phyloP scores from a whole-genome alignment of 2,113 vertebrate genomes.

The Ochotona curzoniae region DNA sequence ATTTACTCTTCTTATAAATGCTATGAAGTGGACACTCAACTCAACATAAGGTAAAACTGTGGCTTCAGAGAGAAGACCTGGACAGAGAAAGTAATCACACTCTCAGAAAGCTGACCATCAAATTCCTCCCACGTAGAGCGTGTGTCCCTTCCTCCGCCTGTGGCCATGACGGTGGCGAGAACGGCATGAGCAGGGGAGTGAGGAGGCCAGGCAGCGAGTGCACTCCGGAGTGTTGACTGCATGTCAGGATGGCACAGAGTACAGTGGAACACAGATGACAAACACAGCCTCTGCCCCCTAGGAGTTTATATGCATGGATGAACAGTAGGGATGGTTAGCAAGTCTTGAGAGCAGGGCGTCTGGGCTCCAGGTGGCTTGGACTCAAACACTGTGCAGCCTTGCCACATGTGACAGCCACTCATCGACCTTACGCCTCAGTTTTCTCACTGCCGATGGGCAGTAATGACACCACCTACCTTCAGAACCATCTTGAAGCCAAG shows the following conservation, averaged over 20 bases:
- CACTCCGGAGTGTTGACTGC: neutral
- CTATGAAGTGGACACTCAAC: neutral
- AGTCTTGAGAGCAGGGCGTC: neutral
- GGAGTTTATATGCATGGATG: rapidly evolving
- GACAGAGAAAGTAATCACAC: neutral
- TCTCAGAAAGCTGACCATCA: neutral
- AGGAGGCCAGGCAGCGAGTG: rapidly evolving
- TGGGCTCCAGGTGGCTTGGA: neutral
- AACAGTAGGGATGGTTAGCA: neutral
- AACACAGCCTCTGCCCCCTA: rapidly evolving
- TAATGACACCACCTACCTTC: neutral
- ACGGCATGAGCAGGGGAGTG: no score
- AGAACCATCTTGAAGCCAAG: neutral
- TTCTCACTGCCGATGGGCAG: neutral
- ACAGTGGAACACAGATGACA: neutral
- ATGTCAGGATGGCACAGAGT: neutral
- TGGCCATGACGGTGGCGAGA: neutral
- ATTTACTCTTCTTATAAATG: neutral
- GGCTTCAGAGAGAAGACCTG: neutral
- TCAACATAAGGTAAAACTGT: neutral
- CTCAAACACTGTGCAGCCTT: neutral
- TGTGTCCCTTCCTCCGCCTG: neutral
- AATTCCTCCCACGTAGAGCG: rapidly evolving
- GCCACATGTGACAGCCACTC: neutral
- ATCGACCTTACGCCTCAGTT: neutral